Evolutionary conservation across 2,113 vertebrate genomes (phyloP).

Genomic region (Bos javanicus): DNA sequence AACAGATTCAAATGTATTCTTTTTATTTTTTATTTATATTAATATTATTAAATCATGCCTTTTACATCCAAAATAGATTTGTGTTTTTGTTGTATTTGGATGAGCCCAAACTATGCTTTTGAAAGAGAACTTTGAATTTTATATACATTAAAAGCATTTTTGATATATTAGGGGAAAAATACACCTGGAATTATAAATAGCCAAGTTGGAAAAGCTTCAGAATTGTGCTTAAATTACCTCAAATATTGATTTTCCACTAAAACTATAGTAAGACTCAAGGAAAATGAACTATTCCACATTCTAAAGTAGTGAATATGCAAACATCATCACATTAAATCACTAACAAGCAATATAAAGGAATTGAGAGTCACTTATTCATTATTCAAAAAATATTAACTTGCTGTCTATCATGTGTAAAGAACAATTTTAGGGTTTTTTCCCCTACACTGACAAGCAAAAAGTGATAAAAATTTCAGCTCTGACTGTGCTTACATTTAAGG

Average conservation of each 20-base stretch:
- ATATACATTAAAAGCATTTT: background rate
- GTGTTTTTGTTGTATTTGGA: background rate
- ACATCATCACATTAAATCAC: background rate
- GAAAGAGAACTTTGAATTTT: conserved; percentile 24
- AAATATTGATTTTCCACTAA: conserved; percentile 35
- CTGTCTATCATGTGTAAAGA: background rate
- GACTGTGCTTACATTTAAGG: background rate
- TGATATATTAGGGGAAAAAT: background rate
- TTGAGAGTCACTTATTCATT: background rate
- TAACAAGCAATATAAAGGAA: background rate
- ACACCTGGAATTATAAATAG: conserved; percentile 18
- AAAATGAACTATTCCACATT: background rate
- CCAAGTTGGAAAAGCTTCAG: conserved; percentile 14
- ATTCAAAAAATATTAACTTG: background rate
- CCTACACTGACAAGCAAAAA: background rate
- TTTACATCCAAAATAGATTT: conserved; percentile 10
- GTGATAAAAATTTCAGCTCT: background rate
- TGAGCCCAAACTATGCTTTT: background rate
- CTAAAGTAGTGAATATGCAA: background rate
- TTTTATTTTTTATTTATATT: background rate
- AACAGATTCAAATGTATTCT: too few species aligned
- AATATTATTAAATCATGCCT: background rate
- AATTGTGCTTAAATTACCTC: background rate
- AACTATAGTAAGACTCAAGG: background rate
- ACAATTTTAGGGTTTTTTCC: background rate